A percentile compares a stretch with the other conserved stretches of the same genome.
Conservation (phyloP, 1,140 invertebrate species). For the Mactra quadrangularis region DNA sequence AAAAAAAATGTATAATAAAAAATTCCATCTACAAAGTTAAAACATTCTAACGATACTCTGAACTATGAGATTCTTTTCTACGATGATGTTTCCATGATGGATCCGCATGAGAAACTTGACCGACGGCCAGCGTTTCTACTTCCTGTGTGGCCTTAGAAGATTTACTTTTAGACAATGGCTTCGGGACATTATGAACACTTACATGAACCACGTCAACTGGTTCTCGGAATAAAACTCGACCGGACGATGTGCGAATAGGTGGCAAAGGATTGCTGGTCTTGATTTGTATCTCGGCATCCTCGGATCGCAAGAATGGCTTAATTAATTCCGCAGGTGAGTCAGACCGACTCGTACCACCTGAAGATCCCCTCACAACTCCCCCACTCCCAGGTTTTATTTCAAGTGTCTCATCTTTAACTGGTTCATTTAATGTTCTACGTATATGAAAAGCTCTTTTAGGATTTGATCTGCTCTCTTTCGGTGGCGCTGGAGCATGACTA, state of each 20-base stretch:
- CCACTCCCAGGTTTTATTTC: slow-evolving; percentile 31
- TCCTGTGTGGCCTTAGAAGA: slow-evolving; percentile 60
- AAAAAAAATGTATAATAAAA: too few species aligned
- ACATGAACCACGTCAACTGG: slow-evolving; percentile 56
- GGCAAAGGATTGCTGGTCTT: slow-evolving; percentile 68
- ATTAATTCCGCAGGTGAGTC: slow-evolving; percentile 69
- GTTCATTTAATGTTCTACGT: slow-evolving; percentile 45
- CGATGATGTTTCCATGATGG: slow-evolving; percentile 65
- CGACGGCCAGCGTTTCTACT: slow-evolving; percentile 73
- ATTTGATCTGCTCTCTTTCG: slow-evolving; percentile 60
- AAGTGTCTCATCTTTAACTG: neutral
- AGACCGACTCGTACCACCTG: slow-evolving; percentile 67
- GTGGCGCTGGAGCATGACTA: slow-evolving; percentile 49
- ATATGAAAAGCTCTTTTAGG: slow-evolving; percentile 61
- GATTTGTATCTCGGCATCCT: slow-evolving; percentile 55
- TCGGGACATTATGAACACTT: slow-evolving; percentile 62
- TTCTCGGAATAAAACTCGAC: slow-evolving; percentile 21
- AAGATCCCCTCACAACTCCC: slow-evolving; percentile 7
- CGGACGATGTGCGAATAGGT: slow-evolving; percentile 66
- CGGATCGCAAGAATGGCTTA: slow-evolving; percentile 67
- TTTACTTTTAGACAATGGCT: slow-evolving; percentile 51
- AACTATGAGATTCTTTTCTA: slow-evolving; percentile 69
- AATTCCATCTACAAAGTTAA: too few species aligned
- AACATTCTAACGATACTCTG: slow-evolving; percentile 69
- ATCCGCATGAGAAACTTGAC: slow-evolving; percentile 63